Evolutionary conservation across 2,888 invertebrate species (phyloP).

Genomic region (Hetaerina titia): DNA sequence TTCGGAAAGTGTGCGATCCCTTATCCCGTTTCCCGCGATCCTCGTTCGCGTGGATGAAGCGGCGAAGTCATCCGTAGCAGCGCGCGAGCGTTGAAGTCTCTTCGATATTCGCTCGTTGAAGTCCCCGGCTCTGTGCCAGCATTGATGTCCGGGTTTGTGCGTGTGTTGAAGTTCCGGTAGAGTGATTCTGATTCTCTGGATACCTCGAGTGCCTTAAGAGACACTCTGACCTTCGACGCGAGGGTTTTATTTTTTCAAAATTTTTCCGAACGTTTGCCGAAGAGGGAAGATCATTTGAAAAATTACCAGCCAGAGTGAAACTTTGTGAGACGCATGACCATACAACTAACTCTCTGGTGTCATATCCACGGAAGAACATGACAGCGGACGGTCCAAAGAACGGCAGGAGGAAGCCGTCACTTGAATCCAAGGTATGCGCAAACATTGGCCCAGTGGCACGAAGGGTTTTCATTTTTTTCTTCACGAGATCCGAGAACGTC

Average conservation of each 20-base stretch:
- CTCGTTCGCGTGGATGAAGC: background rate
- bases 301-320: background rate
- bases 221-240: background rate
- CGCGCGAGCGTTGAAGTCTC: background rate
- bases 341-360: background rate
- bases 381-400: slow-evolving; percentile 43
- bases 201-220: background rate
- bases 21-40: background rate
- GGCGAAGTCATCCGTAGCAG: background rate
- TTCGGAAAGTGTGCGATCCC: background rate
- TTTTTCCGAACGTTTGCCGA: background rate
- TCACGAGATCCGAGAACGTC: background rate
- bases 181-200: background rate
- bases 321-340: background rate
- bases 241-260: background rate
- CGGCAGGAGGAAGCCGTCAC: slow-evolving; percentile 54
- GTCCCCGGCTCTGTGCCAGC: background rate
- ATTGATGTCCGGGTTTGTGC: background rate
- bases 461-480: background rate
- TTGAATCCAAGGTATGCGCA: slow-evolving; percentile 60
- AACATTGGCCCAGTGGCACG: background rate
- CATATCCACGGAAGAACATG: background rate
- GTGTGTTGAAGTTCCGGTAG: background rate
- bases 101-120: background rate
- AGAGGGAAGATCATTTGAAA: background rate